Evolutionary conservation across 2,888 invertebrate species (phyloP).

Genomic region (Arge pagana): DNA sequence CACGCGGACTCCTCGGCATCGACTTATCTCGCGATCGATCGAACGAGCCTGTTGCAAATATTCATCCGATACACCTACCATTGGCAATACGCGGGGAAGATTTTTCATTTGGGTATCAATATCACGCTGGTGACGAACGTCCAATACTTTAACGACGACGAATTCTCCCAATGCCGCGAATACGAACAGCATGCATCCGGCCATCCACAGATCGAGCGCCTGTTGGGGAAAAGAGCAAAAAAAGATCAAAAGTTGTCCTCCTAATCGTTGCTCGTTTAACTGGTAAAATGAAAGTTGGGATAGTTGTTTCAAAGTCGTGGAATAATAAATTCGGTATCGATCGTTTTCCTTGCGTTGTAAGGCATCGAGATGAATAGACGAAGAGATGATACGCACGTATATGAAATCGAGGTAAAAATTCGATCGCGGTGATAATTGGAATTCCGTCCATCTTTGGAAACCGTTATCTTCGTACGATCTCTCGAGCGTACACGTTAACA

Average conservation of each 20-base stretch:
- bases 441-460: not conserved
- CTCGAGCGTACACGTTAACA: not conserved
- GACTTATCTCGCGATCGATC: too few relatives aligned
- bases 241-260: too few relatives aligned
- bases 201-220: constrained; percentile 88
- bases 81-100: constrained; percentile 1
- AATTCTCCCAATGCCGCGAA: constrained; percentile 84
- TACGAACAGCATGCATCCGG: constrained; percentile 85
- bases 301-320: constrained; percentile 12
- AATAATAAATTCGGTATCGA: constrained; percentile 6
- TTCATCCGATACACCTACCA: not conserved
- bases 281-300: not conserved
- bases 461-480: too few relatives aligned
- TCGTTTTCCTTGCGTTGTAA: too few relatives aligned
- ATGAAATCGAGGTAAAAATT: too few relatives aligned
- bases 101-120: constrained; percentile 33
- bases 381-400: too few relatives aligned
- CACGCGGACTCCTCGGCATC: too few relatives aligned
- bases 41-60: not conserved
- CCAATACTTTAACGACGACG: constrained; percentile 80
- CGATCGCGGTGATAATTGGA: too few relatives aligned
- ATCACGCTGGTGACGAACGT: constrained; percentile 70
- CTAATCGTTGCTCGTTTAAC: not conserved
- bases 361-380: not conserved
- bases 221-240: constrained; percentile 50